Evolutionary conservation across 1,140 invertebrate genomes (phyloP).

Genomic region (Drosophila arawakana): DNA sequence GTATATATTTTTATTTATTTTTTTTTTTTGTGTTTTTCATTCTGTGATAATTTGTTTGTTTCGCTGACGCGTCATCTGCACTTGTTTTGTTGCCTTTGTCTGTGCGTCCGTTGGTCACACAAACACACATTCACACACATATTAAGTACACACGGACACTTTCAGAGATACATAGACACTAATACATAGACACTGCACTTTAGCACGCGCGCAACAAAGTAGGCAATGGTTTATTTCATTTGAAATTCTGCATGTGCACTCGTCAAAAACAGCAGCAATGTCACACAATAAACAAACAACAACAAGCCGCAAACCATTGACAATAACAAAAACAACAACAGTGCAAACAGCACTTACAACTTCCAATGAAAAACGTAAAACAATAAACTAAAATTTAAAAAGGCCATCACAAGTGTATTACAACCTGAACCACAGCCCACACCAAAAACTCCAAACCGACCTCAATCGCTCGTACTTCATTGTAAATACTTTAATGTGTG

Average conservation of each 20-base stretch:
- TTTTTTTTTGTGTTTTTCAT: conserved; percentile 32
- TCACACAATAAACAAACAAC: conserved; percentile 9
- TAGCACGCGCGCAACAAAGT: conserved; percentile 54
- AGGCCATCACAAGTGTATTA: conserved; percentile 10
- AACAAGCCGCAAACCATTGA: conserved; percentile 1
- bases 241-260: conserved; percentile 42
- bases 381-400: not conserved
- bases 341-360: conserved; percentile 11
- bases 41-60: conserved; percentile 55
- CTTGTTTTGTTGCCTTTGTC: conserved; percentile 35
- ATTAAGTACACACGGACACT: conserved; percentile 17
- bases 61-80: conserved; percentile 47
- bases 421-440: conserved; percentile 17
- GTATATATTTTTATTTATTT: not conserved
- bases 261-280: conserved; percentile 25
- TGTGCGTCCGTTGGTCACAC: conserved; percentile 39
- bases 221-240: conserved; percentile 55
- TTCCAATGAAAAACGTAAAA: not conserved
- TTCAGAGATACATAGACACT: conserved; percentile 23
- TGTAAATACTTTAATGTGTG: conserved; percentile 70
- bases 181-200: conserved; percentile 24
- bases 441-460: conserved; percentile 24
- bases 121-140: conserved; percentile 14
- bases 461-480: conserved; percentile 56
- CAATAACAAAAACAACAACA: conserved; percentile 9